Base-by-base conservation (phyloP, 1,140 invertebrate genomes). In the Lineus longissimus region DNA sequence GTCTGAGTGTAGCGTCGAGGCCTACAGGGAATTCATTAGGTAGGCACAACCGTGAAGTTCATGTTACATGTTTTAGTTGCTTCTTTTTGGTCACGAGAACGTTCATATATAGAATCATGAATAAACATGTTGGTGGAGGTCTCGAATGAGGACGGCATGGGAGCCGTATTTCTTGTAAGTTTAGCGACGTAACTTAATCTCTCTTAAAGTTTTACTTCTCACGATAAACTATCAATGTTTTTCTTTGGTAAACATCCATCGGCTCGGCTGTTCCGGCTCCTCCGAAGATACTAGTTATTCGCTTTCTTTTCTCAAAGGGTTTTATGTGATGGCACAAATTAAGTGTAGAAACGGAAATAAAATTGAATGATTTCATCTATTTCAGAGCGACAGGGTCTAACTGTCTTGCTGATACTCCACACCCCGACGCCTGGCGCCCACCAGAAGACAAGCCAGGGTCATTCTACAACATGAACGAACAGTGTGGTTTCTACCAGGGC, bases 1-100 rank as follows among this genome's bases (percentile, higher is more conserved):
- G 73, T 76, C 74, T 0, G 25, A 55, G 9, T 76, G 74, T 55
- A 76, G 74, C 51, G 55, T 22, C 1, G 47, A 69, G 19, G 41
- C 61, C 22, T 61, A 73, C 2, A 61, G 60, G 22, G 55, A 65
- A 9, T 75, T 72, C 40, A n/a, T 76, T 2, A 63, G 61, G 74
- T 73, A 65, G 59, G 29, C 1, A 41, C 27, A 1, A 33, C 13
- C 19, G 41, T 19, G 19, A 30, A 40, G 9, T 61, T 61, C 17
- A 27, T 23, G n/a, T 1, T 19, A 23, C 2, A 19, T 55, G 17
- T 27, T 6, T 22, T 55, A 17, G 2, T n/a, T 17, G 17, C 1
- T 55, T 2, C n/a, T 19, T 29, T 55, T 4, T 55, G 55, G 22
- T 23, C 29, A n/a, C n/a, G n/a, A n/a, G n/a, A n/a, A n/a, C n/a